Conservation (phyloP, 2,888 invertebrate species). For the Aphidius colemani region DNA sequence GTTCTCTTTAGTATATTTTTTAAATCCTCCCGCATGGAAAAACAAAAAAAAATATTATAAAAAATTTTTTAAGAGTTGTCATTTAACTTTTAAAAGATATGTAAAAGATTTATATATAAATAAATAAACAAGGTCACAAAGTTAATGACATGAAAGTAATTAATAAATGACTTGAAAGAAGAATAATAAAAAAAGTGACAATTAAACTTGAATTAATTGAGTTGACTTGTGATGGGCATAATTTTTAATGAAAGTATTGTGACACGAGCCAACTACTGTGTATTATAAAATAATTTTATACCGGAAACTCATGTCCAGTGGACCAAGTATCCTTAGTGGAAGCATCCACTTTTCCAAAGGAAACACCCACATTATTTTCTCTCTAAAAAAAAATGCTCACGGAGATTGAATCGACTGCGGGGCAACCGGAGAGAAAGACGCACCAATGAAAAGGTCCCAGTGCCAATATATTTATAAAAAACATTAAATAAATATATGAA, state of each 20-base stretch:
- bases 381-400: neutral
- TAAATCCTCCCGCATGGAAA: neutral
- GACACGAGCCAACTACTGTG: no score
- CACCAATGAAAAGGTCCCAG: constrained; percentile 31
- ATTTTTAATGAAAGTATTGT: no score
- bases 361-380: constrained; percentile 34
- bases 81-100: no score
- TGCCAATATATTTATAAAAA: constrained; percentile 9
- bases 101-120: no score
- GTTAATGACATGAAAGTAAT: no score
- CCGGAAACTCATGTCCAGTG: constrained; percentile 51
- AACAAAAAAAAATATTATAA: no score
- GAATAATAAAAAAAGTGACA: no score
- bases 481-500: constrained; percentile 32
- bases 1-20: constrained; percentile 23
- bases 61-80: no score
- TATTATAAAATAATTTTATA: neutral
- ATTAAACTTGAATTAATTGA: no score
- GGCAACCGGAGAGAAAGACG: constrained; percentile 4
- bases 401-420: constrained; percentile 30
- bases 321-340: constrained; percentile 46
- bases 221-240: no score
- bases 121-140: no score
- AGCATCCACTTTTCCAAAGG: constrained; percentile 52
- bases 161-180: no score